Conservation (phyloP, 2,113 vertebrate species). For the Cephalopterus ornatus region DNA sequence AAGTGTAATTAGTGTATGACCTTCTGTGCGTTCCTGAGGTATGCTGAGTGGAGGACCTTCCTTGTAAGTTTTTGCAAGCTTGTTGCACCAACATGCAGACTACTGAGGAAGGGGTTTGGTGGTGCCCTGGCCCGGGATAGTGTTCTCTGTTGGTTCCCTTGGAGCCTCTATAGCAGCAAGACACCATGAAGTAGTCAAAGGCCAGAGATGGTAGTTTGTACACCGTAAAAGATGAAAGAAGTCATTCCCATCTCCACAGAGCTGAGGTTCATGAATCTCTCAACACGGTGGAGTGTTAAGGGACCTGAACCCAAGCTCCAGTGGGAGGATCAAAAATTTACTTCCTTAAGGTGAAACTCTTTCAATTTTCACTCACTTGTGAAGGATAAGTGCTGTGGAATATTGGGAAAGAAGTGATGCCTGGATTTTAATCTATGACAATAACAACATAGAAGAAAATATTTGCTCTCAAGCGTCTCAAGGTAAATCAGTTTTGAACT, state of each 20-base stretch:
- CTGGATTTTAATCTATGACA: background rate
- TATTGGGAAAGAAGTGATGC: background rate
- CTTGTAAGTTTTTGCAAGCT: background rate
- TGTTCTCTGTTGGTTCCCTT: background rate
- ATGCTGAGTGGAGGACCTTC: background rate
- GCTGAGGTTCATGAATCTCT: background rate
- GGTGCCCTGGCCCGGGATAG: background rate
- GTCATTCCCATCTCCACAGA: fast-evolving
- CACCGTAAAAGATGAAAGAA: background rate
- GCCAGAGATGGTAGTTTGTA: background rate
- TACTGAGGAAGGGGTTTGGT: background rate
- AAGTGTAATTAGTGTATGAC: background rate
- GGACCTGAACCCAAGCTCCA: background rate
- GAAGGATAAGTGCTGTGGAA: background rate
- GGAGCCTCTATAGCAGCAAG: background rate
- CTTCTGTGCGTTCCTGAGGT: background rate
- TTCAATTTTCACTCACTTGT: background rate
- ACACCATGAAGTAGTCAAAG: background rate
- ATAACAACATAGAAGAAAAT: background rate
- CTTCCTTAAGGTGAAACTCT: background rate
- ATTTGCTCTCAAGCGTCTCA: background rate
- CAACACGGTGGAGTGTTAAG: fast-evolving
- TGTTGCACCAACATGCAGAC: fast-evolving
- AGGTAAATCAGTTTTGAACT: background rate
- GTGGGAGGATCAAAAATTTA: background rate